Base-by-base conservation (phyloP, 2,797 vertebrate genomes). In the Numenius phaeopus region DNA sequence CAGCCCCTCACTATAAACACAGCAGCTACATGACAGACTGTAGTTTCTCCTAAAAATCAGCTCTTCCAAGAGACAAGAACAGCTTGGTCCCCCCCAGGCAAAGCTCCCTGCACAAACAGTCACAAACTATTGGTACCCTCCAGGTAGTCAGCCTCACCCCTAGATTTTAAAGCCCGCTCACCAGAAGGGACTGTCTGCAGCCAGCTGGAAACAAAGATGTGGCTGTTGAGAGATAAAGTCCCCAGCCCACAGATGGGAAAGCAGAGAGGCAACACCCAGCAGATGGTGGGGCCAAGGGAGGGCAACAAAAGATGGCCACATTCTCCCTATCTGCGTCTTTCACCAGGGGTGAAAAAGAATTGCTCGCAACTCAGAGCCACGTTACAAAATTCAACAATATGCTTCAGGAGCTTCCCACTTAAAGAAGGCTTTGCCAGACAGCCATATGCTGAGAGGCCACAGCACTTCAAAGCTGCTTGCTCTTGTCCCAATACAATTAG, bases 261-360 rank as follows among this genome's bases (percentile, higher is more conserved):
- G 61, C 71, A 96, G 46, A 30, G 75, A 94, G 75, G 57, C 65
- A 80, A 46, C 65, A 87, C 24, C 24, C 65, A 95, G 52, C 94
- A 95, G 92, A 95, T 97, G 94, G 92, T 30, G 24, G 49, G 94
- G 90, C 67, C 93, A 95, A 90, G 52, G 64, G 64, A 83, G 61
- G 62, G 61, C 71, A 61, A 42, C 21, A 65, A 21, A 32, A 59
- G 55, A 37, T 2, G 27, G 71, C 67, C 61, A 58, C 1, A 0
- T 80, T 24, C 66, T 77, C n/a, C 46, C 18, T 78, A 87, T 46
- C 73, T 80, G 71, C 4, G 5, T 82, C 76, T 91, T 93, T 87
- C 64, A 47, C 49, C 42, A n/a, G 62, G 54, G 23, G 32, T 26
- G n/a, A 87, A 55, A 84, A 84, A 87, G 73, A 90, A 84, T 34